Evolutionary conservation across 2,888 invertebrate genomes (phyloP).

Genomic region (Slavum lentiscoides): DNA sequence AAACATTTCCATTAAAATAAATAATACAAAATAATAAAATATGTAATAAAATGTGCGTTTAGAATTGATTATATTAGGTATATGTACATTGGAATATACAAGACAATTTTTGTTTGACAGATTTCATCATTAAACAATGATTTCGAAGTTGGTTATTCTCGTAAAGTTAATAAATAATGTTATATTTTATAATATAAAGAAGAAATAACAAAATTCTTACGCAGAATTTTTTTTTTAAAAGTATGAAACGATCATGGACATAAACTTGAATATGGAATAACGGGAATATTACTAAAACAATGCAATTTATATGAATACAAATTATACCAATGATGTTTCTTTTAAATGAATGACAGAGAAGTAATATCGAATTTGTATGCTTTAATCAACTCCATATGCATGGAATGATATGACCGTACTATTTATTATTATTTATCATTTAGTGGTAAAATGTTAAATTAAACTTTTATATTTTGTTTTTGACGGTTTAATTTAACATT

Average conservation of each 20-base stretch:
- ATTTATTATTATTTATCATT: background rate
- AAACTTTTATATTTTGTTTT: background rate
- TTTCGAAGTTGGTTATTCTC: background rate
- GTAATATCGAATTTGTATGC: background rate
- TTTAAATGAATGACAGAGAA: constrained; percentile 2
- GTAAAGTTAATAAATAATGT: background rate
- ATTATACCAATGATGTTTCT: background rate
- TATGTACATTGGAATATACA: background rate
- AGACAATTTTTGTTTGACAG: constrained; percentile 6
- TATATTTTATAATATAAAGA: background rate
- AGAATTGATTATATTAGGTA: background rate
- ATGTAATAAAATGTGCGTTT: background rate
- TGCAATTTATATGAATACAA: background rate
- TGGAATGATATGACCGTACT: background rate
- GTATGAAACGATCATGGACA: background rate
- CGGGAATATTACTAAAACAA: background rate
- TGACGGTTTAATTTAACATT: background rate
- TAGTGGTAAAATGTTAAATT: background rate
- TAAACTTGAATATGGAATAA: background rate
- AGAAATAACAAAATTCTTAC: background rate
- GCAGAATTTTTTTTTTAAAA: background rate
- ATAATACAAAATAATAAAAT: background rate
- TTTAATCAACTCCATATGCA: constrained; percentile 13
- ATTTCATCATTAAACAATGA: constrained; percentile 11
- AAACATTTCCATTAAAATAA: background rate